These are phyloP conservation scores for Nephrotoma guestfalica DNA, from an alignment of 2,888 invertebrate genomes.

Conservation along the genomic window DNA sequence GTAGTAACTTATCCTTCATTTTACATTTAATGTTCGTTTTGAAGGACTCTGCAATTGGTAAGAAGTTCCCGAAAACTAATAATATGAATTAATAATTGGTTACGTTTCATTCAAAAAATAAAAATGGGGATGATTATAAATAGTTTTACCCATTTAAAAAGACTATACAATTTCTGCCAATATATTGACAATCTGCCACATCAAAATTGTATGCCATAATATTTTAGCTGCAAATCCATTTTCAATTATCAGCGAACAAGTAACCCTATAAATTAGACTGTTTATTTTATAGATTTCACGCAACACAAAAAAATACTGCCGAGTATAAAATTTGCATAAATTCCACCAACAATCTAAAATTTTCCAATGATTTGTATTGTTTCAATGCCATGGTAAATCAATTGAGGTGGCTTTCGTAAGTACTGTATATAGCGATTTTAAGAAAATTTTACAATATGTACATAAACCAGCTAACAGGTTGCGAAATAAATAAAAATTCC, in stretches of 20 bases:
- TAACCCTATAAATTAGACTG: neutral
- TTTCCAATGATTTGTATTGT: neutral
- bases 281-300: neutral
- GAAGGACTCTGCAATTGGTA: no score
- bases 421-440: neutral
- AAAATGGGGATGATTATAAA: no score
- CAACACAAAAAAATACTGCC: neutral
- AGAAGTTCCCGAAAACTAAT: no score
- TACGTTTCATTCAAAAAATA: no score
- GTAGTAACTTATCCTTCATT: no score
- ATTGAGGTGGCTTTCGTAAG: neutral
- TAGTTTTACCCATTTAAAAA: no score
- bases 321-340: neutral
- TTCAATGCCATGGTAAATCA: neutral
- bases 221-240: neutral
- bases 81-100: no score
- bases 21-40: no score
- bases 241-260: neutral
- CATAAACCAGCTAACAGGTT: neutral
- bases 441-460: neutral
- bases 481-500: neutral
- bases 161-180: no score
- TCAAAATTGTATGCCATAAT: neutral
- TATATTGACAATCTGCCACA: no score
- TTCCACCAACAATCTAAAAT: neutral